These are phyloP conservation scores for Atta texana DNA, from an alignment of 1,140 invertebrate genomes.

Conservation along the genomic window DNA sequence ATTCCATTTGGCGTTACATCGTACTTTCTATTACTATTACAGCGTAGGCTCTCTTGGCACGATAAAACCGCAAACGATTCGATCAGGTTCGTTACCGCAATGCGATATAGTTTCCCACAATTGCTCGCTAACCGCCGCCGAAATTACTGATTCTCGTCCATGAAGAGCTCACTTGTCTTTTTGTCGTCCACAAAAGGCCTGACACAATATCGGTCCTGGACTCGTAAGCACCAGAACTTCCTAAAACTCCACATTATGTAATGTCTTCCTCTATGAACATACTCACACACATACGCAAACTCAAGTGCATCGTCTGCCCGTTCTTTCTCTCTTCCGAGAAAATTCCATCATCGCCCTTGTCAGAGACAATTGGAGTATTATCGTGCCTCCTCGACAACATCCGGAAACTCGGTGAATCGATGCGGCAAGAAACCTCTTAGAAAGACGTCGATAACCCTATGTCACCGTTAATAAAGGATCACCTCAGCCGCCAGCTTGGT, in stretches of 20 bases:
- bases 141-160: constrained; percentile 57
- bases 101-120: constrained; percentile 59
- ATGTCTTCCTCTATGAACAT: constrained; percentile 1
- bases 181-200: constrained; percentile 52
- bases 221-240: constrained; percentile 41
- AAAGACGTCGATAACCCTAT: constrained; percentile 57
- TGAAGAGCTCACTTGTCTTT: constrained; percentile 62
- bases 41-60: constrained; percentile 36
- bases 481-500: constrained; percentile 27
- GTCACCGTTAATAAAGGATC: constrained; percentile 67
- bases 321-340: constrained; percentile 51
- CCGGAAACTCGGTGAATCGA: constrained; percentile 65
- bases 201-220: constrained; percentile 50
- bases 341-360: constrained; percentile 61
- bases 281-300: constrained; percentile 26
- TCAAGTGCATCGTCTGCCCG: constrained; percentile 55
- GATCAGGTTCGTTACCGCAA: constrained; percentile 52
- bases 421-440: constrained; percentile 70
- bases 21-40: constrained; percentile 60
- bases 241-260: constrained; percentile 54
- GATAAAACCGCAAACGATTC: constrained; percentile 59
- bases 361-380: constrained; percentile 54
- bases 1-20: constrained; percentile 49
- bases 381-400: constrained; percentile 34
- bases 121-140: constrained; percentile 57